Percentiles rank a stretch among this genome's conserved stretches.
These are phyloP conservation scores for Rattus rattus DNA, from an alignment of 2,113 vertebrate species.

Conservation along the genomic window DNA sequence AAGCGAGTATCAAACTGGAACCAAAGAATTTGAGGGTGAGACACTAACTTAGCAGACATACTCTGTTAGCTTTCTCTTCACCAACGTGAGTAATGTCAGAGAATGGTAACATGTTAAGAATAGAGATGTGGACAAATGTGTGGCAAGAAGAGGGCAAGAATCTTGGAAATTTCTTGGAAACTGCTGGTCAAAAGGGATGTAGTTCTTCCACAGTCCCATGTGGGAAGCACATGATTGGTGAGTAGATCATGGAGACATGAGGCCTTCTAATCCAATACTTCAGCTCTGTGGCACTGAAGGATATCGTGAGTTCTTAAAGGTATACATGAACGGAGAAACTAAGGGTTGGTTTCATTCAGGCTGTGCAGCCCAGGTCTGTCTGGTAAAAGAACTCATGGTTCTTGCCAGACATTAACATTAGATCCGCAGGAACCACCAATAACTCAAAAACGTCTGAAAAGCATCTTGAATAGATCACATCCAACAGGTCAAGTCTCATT, in stretches of 20 bases:
- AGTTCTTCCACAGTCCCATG: neutral
- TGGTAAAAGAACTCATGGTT: slow-evolving; percentile 26
- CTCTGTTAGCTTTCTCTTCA: neutral
- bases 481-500: neutral
- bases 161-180: neutral
- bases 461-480: neutral
- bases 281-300: neutral
- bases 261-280: neutral
- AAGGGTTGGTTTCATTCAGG: neutral
- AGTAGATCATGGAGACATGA: neutral
- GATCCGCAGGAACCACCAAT: neutral
- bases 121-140: neutral
- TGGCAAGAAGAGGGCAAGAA: neutral
- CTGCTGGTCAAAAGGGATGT: neutral
- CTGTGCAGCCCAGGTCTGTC: neutral
- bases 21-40: neutral
- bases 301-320: neutral
- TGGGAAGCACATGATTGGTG: neutral
- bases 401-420: neutral
- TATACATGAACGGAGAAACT: neutral
- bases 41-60: neutral
- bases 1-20: neutral
- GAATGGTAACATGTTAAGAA: neutral
- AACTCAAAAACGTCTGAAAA: neutral
- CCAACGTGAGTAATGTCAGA: neutral